A percentile compares a stretch with the other conserved stretches of the same genome.
These are phyloP conservation scores for Cichlasoma orientale DNA, from an alignment of 2,797 vertebrate species.

Conservation along the genomic window DNA sequence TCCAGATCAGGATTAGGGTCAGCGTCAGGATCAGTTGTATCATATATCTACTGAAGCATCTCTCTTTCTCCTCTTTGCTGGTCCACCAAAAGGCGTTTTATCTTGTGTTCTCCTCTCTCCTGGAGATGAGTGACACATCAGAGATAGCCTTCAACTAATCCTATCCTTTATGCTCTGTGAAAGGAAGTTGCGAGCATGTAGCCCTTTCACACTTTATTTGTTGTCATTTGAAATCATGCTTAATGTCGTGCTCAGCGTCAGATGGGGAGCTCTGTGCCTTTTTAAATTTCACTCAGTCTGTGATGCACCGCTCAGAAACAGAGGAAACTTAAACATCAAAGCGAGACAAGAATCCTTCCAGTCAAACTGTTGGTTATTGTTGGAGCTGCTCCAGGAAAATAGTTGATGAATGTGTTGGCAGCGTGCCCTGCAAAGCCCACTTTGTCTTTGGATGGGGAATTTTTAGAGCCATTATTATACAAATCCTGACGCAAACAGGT, in stretches of 20 bases:
- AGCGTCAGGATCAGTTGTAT: constrained; percentile 64
- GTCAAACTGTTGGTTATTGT: constrained; percentile 61
- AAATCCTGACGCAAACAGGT: not conserved
- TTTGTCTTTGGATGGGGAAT: constrained; percentile 45
- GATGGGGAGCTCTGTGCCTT: constrained; percentile 51
- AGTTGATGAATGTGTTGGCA: constrained; percentile 45
- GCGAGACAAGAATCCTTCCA: constrained; percentile 36
- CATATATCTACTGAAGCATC: constrained; percentile 62
- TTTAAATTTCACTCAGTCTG: constrained; percentile 46
- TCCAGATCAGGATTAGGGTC: constrained; percentile 70
- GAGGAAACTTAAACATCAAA: constrained; percentile 63
- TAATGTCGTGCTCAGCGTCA: constrained; percentile 69
- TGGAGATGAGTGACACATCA: constrained; percentile 74
- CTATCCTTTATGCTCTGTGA: constrained; percentile 66
- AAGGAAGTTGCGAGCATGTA: constrained; percentile 64
- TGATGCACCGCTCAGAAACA: constrained; percentile 48
- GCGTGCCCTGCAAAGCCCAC: constrained; percentile 31
- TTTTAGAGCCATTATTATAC: constrained; percentile 10
- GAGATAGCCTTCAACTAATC: constrained; percentile 73
- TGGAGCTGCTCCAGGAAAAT: constrained; percentile 60
- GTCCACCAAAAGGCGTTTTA: constrained; percentile 62
- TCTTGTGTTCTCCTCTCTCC: constrained; percentile 55
- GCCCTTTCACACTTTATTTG: constrained; percentile 66
- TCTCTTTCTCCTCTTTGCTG: constrained; percentile 49
- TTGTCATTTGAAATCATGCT: constrained; percentile 69